Conservation (phyloP, 2,888 invertebrate genomes). For the Spisula subtruncata region DNA sequence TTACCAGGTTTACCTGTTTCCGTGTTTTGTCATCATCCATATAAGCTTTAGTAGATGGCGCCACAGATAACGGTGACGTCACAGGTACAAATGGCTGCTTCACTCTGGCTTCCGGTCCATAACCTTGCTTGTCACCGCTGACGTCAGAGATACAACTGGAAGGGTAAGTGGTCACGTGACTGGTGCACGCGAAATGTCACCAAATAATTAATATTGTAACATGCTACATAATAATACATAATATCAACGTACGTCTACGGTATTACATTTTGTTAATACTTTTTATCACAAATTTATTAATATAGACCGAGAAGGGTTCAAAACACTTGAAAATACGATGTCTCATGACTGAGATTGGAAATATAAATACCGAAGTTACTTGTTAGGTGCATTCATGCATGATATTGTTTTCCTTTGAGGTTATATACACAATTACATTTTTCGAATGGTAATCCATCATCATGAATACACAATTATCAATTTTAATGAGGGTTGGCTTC, state of each 20-base stretch:
- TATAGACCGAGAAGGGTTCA: too few relatives aligned
- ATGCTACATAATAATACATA: neutral
- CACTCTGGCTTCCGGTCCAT: neutral
- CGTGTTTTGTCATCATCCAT: conserved; percentile 65
- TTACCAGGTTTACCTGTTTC: conserved; percentile 59
- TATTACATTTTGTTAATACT: too few relatives aligned
- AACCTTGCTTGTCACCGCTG: conserved; percentile 46
- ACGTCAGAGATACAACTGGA: conserved; percentile 61
- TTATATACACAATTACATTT: too few relatives aligned
- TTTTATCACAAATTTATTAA: too few relatives aligned
- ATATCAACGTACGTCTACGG: neutral
- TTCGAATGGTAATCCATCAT: too few relatives aligned
- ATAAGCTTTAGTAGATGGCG: conserved; percentile 54
- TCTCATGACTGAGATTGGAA: too few relatives aligned
- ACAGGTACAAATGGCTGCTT: conserved; percentile 45
- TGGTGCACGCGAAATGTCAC: conserved; percentile 12
- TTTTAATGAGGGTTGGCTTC: too few relatives aligned
- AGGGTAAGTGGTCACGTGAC: conserved; percentile 28
- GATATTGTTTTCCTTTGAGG: too few relatives aligned
- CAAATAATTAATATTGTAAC: neutral
- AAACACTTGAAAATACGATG: too few relatives aligned
- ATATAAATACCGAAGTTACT: too few relatives aligned
- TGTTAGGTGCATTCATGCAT: too few relatives aligned
- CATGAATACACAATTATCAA: too few relatives aligned
- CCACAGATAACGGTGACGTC: conserved; percentile 39